Base-by-base conservation (phyloP, 53 echinoderm and acorn worm genomes). In the Hippasteria phrygiana region DNA sequence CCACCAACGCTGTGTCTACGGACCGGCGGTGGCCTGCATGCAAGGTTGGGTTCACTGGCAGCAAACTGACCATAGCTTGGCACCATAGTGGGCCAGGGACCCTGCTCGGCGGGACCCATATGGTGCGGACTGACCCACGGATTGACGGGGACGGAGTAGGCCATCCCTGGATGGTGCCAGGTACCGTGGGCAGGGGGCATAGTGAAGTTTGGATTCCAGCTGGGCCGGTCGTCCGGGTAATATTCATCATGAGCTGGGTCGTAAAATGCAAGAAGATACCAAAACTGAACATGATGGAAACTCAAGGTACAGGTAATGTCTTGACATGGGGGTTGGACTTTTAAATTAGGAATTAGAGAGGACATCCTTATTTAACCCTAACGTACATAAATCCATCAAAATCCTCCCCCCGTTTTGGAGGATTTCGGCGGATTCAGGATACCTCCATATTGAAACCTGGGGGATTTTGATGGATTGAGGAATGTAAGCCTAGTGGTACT, bases 91-190 rank as follows among this genome's bases (percentile, higher is more conserved):
- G 39, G 78, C 62, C 88, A 45, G 46, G 72, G 92, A 9, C 88
- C 74, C 51, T 80, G 64, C 6, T 73, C 39, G 9, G 43, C 41
- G 48, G 84, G 92, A 33, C 39, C 84, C 36, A 85, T 74, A 7
- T 63, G 73, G 80, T 92, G 92, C 0, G 94, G 95, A 65, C 92
- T 92, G 82, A 94, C 63, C 95, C 95, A 94, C 17, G 84, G 92
- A 39, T 75, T 88, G 39, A 38, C 59, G 16, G 75, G 95, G 20
- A 88, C 62, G 13, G 78, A 48, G 39, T 83, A 92, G 7, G 71
- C 62, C 39, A 87, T 67, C 5, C 65, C 76, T 20, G 90, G 92
- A 4, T 74, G 79, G 73, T 92, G 87, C 91, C 91, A 91, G 22
- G 77, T 31, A 45, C 64, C 66, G 5, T 64, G 43, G 39, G 81